Evolutionary conservation across 2,888 invertebrate genomes (phyloP), one percentile per base, ranked within the genome.

Genomic region (Brachyopa scutellaris): DNA sequence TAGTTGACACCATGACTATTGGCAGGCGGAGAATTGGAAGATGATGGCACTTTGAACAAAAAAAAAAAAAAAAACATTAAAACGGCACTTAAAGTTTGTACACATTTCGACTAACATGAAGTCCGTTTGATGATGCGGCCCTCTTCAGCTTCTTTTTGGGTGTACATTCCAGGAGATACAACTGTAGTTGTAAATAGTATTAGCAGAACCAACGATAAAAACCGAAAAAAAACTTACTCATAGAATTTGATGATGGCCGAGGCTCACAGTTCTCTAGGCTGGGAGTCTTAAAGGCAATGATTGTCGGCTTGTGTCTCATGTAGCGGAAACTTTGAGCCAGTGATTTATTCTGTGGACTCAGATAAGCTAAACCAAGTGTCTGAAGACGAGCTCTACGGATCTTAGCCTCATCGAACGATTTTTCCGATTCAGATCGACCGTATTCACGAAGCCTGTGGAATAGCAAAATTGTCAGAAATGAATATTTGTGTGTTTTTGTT

Each of bases 281-380:
- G 1, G 97, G 97, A 1, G 96, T 95, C 89, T 96, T 95, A 88
- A 96, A 96, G 0, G 96, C 95, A 53, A 97, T 96, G 84, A 97
- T 96, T 0, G 96, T 95, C 0, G 97, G 97, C 86, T 97, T 97
- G 85, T 94, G 94, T 45, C 97, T 91, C 96, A 97, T 96, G 88
- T 97, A 97, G n/a, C 96, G 93, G 90, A 97, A 97, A 88, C 96
- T 95, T 87, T 96, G 95, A 0, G 96, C 96, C 78, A 96, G 90
- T 0, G 95, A 95, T 85, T 94, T 94, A 88, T 95, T 95, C 88
- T 95, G 96, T 0, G 95, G 95, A 86, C 94, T 94, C 47, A 94
- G 90, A 88, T 95, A 94, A 0, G 94, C 94, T 84, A 93, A 87
- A 1, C 94, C 94, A n/a, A 93, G 90, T 5, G 93, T 93, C 86